phyloP scores from a whole-genome alignment of 2,797 vertebrate genomes.

The Acestrorhynchus altus region DNA sequence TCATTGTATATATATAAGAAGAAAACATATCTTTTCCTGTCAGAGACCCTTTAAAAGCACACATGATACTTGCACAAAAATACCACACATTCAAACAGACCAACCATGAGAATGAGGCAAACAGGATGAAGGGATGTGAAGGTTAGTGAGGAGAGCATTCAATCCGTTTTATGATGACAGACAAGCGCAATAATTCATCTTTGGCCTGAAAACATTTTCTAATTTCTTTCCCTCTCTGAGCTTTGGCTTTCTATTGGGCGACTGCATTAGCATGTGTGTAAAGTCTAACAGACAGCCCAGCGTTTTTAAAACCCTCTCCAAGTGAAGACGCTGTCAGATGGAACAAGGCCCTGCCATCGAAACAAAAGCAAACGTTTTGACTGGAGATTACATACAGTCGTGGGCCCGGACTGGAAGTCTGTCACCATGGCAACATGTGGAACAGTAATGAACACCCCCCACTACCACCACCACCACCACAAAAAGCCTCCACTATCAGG shows the following conservation, averaged over 20 bases:
- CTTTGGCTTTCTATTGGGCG: conserved; percentile 43
- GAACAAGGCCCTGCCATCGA: conserved; percentile 56
- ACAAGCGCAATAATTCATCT: conserved; percentile 54
- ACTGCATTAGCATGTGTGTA: conserved; percentile 33
- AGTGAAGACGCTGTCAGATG: conserved; percentile 58
- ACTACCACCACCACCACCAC: not conserved
- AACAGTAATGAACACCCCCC: conserved; percentile 47
- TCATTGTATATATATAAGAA: too few relatives aligned
- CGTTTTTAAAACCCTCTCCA: conserved; percentile 46
- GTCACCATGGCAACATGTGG: conserved; percentile 61
- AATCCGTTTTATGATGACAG: conserved; percentile 34
- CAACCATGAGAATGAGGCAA: not conserved
- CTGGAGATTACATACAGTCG: conserved; percentile 58
- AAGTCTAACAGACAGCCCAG: conserved; percentile 55
- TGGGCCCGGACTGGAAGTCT: conserved; percentile 59
- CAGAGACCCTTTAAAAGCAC: not conserved
- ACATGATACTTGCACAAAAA: not conserved
- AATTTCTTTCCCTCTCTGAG: conserved; percentile 25
- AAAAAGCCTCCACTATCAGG: not conserved
- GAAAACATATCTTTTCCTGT: too few relatives aligned
- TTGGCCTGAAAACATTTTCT: conserved; percentile 50
- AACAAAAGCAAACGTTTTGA: conserved; percentile 63
- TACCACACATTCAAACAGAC: not conserved
- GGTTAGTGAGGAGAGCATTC: conserved; percentile 18
- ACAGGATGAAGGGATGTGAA: conserved; percentile 5